A percentile compares a stretch with the other conserved stretches of the same genome.
phyloP scores from a whole-genome alignment of 2,888 invertebrate species.

The Malthinus flaveolus region DNA sequence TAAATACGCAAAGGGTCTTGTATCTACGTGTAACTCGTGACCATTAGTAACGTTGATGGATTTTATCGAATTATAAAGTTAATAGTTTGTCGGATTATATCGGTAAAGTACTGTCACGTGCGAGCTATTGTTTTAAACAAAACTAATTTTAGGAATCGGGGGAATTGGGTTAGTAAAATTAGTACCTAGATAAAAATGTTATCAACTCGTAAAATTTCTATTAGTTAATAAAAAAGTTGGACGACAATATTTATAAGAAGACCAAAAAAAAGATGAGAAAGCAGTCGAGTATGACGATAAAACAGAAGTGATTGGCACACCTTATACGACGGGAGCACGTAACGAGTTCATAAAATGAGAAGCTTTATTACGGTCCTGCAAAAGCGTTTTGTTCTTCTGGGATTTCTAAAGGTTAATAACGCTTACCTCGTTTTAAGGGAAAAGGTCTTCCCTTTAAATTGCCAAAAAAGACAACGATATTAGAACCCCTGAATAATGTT shows the following conservation, averaged over 20 bases:
- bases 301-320: constrained; percentile 44
- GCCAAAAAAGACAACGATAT: constrained; percentile 48
- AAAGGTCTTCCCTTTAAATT: constrained; percentile 43
- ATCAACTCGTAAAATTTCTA: constrained; percentile 20
- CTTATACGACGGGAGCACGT: constrained; percentile 37
- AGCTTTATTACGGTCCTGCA: constrained; percentile 50
- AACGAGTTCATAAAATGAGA: constrained; percentile 50
- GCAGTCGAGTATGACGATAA: constrained; percentile 30
- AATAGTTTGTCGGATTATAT: not conserved
- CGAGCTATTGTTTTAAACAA: constrained; percentile 4
- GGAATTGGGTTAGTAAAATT: constrained; percentile 8
- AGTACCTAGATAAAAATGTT: constrained; percentile 18
- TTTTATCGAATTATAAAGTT: not conserved
- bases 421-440: constrained; percentile 38
- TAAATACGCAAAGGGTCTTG: constrained; percentile 6
- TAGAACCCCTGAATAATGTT: constrained; percentile 38
- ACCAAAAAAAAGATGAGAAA: constrained; percentile 14
- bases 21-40: constrained; percentile 6
- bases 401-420: constrained; percentile 41
- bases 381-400: constrained; percentile 45
- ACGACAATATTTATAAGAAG: constrained; percentile 27
- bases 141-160: constrained; percentile 22
- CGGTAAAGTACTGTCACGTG: not conserved
- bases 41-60: not conserved
- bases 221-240: constrained; percentile 27